A percentile compares a stretch with the other conserved stretches of the same genome.
Conservation (phyloP, 2,888 invertebrate species). For the Spilarctia lutea region DNA sequence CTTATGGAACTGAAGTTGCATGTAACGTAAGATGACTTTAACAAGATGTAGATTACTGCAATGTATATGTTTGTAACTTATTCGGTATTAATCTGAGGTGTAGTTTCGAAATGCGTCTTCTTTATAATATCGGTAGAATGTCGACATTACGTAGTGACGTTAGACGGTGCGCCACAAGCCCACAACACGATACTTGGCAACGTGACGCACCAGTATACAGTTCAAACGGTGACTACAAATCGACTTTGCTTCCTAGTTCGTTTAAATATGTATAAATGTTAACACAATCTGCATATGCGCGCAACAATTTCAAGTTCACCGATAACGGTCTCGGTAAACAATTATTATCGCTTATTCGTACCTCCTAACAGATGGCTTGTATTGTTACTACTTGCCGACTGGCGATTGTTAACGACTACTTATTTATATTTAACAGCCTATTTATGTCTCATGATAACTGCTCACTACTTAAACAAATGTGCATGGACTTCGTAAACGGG, state of each 20-base stretch:
- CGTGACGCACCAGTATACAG: constrained; percentile 62
- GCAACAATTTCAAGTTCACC: constrained; percentile 77
- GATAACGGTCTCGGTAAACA: constrained; percentile 72
- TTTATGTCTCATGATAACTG: constrained; percentile 12
- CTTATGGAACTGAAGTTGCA: constrained; percentile 31
- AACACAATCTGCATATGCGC: constrained; percentile 70
- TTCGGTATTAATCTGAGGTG: constrained; percentile 28
- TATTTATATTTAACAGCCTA: constrained; percentile 20
- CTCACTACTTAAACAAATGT: neutral
- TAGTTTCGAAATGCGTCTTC: constrained; percentile 30
- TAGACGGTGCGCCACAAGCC: constrained; percentile 11
- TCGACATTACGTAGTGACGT: constrained; percentile 53
- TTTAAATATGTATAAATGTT: constrained; percentile 66
- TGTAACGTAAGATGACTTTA: constrained; percentile 36
- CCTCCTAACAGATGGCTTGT: constrained; percentile 57
- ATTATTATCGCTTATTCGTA: constrained; percentile 67
- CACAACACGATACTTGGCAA: constrained; percentile 36
- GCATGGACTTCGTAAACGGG: neutral
- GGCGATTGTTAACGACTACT: constrained; percentile 45
- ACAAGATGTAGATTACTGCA: constrained; percentile 6
- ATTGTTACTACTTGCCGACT: constrained; percentile 20
- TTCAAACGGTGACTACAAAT: constrained; percentile 54
- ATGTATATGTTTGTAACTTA: constrained; percentile 31
- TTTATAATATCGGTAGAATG: constrained; percentile 48
- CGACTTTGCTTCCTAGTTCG: constrained; percentile 70